phyloP scores from a whole-genome alignment of 2,113 vertebrate genomes.

The Campylorhamphus procurvoides region DNA sequence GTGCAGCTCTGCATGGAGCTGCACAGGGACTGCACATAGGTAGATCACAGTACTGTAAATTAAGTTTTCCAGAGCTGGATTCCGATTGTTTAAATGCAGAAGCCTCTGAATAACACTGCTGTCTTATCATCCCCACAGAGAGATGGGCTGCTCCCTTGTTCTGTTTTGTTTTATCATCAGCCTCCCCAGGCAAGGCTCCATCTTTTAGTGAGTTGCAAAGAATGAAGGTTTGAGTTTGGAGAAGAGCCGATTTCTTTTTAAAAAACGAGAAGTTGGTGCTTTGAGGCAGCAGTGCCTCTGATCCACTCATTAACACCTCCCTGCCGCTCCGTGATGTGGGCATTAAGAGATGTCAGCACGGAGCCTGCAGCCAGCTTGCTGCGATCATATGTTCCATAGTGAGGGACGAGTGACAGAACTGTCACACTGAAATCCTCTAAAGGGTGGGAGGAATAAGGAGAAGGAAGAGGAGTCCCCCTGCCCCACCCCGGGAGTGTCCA shows the following conservation, averaged over 20 bases:
- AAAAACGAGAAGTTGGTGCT: constrained; percentile 59
- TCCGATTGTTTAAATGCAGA: constrained; percentile 51
- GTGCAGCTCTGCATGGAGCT: background rate
- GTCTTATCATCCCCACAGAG: constrained; percentile 62
- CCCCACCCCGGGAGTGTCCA: background rate
- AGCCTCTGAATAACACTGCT: constrained; percentile 54
- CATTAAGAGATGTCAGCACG: constrained; percentile 80
- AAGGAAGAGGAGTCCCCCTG: background rate
- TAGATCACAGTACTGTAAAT: constrained; percentile 49
- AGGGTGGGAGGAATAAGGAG: background rate
- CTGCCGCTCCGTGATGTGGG: constrained; percentile 73
- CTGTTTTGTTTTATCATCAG: constrained; percentile 47
- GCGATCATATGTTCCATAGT: constrained; percentile 72
- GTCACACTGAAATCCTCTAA: constrained; percentile 70
- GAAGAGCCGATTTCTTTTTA: constrained; percentile 58
- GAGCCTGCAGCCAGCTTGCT: constrained; percentile 76
- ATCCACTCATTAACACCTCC: constrained; percentile 81
- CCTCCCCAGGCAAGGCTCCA: constrained; percentile 59
- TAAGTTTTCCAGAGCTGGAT: constrained; percentile 53
- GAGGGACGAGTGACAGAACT: constrained; percentile 75
- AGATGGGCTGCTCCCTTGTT: constrained; percentile 57
- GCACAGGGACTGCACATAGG: constrained; percentile 19
- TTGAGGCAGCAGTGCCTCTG: constrained; percentile 77
- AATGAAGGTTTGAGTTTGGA: constrained; percentile 71
- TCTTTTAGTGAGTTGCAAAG: constrained; percentile 63